Conservation (phyloP, 2,888 invertebrate genomes). For the Notocelia uddmanniana region DNA sequence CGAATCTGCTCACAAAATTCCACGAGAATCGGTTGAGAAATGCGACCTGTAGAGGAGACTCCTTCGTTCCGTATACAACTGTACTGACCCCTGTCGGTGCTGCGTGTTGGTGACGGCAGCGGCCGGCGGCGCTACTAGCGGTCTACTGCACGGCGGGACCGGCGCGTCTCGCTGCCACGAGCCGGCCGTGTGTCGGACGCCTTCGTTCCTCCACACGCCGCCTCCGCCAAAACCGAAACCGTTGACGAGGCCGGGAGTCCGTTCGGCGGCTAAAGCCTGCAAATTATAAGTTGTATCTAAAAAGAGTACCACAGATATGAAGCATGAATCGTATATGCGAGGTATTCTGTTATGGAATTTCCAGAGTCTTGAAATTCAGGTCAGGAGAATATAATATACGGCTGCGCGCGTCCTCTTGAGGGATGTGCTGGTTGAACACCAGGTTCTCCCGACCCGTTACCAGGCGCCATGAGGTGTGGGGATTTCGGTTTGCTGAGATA, state of each 20-base stretch:
- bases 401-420: conserved; percentile 65
- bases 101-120: conserved; percentile 45
- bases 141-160: conserved; percentile 57
- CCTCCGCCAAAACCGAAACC: conserved; percentile 47
- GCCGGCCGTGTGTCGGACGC: conserved; percentile 76
- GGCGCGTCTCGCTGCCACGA: conserved; percentile 69
- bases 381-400: too few species aligned
- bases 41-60: too few species aligned
- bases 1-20: too few species aligned
- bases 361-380: too few species aligned
- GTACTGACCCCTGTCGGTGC: conserved; percentile 51
- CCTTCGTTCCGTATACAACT: conserved; percentile 53
- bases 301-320: background rate
- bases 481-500: too few species aligned
- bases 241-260: conserved; percentile 54
- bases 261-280: conserved; percentile 52
- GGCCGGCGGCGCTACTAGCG: conserved; percentile 66
- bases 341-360: too few species aligned
- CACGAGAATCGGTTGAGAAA: too few species aligned
- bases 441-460: conserved; percentile 96
- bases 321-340: conserved; percentile 21
- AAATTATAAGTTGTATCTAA: background rate
- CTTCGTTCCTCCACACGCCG: conserved; percentile 73
- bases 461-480: too few species aligned
- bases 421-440: conserved; percentile 69